phyloP scores from a whole-genome alignment of 1,140 invertebrate genomes.

The Agrilus planipennis region DNA sequence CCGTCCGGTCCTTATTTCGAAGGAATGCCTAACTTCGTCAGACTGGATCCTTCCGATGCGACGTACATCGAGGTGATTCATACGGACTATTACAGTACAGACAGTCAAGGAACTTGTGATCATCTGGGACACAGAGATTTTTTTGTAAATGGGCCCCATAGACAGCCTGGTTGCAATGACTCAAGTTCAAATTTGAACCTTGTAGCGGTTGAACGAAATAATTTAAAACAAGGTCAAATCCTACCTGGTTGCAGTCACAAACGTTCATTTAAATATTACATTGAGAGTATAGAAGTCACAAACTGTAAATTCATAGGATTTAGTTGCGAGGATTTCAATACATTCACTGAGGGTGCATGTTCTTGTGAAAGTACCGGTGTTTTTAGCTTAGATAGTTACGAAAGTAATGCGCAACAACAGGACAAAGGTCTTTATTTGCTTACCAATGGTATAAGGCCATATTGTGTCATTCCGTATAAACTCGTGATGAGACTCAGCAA shows the following conservation, averaged over 20 bases:
- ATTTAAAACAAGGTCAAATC: conserved; percentile 23
- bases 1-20: conserved; percentile 26
- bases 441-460: no score
- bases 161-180: conserved; percentile 27
- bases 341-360: conserved; percentile 21
- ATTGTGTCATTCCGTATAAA: no score
- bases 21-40: conserved; percentile 21
- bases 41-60: conserved; percentile 20
- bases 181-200: conserved; percentile 15
- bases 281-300: conserved; percentile 20
- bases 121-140: conserved; percentile 27
- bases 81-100: conserved; percentile 23
- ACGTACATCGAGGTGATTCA: conserved; percentile 28
- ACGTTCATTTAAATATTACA: conserved; percentile 29
- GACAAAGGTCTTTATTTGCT: no score
- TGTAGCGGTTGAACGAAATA: conserved; percentile 17
- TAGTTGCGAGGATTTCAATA: conserved; percentile 16
- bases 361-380: no score
- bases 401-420: no score
- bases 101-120: conserved; percentile 23
- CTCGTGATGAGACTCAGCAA: no score
- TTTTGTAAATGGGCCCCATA: conserved; percentile 23
- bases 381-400: no score
- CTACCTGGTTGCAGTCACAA: conserved; percentile 30
- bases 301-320: conserved; percentile 28